Conservation (phyloP, 2,113 vertebrate genomes). For the Phylloscopus trochilus region DNA sequence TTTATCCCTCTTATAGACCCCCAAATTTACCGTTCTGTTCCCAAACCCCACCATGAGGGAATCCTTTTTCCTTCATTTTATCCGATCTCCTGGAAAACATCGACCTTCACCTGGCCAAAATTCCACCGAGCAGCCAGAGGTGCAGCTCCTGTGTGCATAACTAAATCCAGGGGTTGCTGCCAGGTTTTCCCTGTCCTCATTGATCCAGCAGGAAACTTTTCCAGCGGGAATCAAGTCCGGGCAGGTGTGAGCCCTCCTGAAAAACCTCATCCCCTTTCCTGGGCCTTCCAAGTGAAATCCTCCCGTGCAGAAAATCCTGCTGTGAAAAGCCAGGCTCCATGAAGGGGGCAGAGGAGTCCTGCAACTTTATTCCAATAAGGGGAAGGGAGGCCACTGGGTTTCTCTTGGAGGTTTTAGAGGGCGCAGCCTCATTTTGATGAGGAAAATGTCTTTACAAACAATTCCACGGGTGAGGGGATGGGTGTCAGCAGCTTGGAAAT, state of each 20-base stretch:
- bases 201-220: background rate
- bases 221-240: background rate
- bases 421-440: no score
- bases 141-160: background rate
- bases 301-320: no score
- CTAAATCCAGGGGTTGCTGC: background rate
- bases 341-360: no score
- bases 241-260: background rate
- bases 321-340: background rate
- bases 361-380: background rate
- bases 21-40: background rate
- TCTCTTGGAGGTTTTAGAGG: no score
- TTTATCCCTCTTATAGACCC: background rate
- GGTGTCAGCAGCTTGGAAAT: no score
- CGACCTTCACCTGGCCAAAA: background rate
- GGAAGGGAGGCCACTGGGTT: no score
- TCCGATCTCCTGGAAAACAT: background rate
- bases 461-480: no score
- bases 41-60: background rate
- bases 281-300: background rate
- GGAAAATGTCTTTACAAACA: no score
- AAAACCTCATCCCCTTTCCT: background rate
- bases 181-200: background rate
- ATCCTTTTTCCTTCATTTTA: background rate
- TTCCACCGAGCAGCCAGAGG: background rate